phyloP scores from a whole-genome alignment of 2,113 vertebrate genomes.

The Chelonoidis abingdonii region DNA sequence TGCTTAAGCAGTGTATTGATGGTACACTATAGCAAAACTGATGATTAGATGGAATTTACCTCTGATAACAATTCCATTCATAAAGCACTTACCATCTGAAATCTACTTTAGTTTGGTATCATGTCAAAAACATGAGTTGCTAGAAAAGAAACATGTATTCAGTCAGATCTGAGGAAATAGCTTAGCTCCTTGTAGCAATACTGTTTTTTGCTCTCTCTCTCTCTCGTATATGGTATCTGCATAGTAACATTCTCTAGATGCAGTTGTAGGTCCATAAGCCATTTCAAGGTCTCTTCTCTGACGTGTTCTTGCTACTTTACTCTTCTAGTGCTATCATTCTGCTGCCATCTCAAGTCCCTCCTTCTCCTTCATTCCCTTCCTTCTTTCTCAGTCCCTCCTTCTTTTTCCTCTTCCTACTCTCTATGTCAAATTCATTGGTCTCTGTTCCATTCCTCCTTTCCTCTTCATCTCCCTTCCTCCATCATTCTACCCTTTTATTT shows the following conservation, averaged over 20 bases:
- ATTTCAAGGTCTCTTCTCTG: too few species aligned
- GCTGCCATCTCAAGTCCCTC: background rate
- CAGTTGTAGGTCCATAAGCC: too few species aligned
- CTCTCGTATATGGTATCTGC: too few species aligned
- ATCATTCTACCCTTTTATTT: constrained; percentile 29
- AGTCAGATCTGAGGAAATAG: background rate
- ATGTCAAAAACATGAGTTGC: background rate
- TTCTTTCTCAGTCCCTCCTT: background rate
- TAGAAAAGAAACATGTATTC: constrained; percentile 7
- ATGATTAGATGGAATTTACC: background rate
- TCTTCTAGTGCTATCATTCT: background rate
- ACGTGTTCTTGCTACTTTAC: too few species aligned
- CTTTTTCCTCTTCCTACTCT: background rate
- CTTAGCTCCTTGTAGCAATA: background rate
- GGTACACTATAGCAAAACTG: background rate
- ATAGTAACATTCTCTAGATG: too few species aligned
- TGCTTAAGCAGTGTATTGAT: background rate
- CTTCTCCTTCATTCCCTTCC: background rate
- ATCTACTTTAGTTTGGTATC: background rate
- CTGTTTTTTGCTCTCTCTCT: too few species aligned
- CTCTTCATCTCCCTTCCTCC: constrained; percentile 22
- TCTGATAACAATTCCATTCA: background rate
- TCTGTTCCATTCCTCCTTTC: constrained; percentile 1
- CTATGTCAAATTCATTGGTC: constrained; percentile 16
- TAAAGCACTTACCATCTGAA: background rate